These are phyloP conservation scores for Lampropteryx suffumata DNA, from an alignment of 2,888 invertebrate genomes.

Conservation along the genomic window DNA sequence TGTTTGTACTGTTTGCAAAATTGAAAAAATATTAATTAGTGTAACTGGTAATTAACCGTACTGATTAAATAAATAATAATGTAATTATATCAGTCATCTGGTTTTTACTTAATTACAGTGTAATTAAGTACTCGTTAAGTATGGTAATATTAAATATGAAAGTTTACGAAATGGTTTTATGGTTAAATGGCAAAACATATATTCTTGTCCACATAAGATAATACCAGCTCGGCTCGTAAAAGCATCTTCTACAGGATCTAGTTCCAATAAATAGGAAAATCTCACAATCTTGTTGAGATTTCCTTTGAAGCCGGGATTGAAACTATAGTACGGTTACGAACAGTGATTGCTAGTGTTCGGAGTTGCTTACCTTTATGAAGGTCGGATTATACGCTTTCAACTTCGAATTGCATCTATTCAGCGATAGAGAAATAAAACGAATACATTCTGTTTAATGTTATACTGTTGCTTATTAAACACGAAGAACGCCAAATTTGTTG, in stretches of 20 bases:
- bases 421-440: no score
- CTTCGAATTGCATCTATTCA: slow-evolving; percentile 7
- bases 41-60: no score
- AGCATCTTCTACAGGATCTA: slow-evolving; percentile 30
- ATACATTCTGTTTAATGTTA: no score
- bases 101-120: no score
- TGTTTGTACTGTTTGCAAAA: no score
- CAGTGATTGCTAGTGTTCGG: slow-evolving; percentile 27
- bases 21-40: no score
- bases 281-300: slow-evolving; percentile 37
- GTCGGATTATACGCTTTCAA: slow-evolving; percentile 31
- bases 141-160: no score
- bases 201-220: slow-evolving; percentile 13
- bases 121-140: no score
- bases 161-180: no score
- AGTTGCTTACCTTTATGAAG: slow-evolving; percentile 30
- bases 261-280: slow-evolving; percentile 39
- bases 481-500: background rate
- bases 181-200: background rate
- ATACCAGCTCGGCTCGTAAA: slow-evolving; percentile 11
- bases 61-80: no score
- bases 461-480: slow-evolving; percentile 4
- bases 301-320: slow-evolving; percentile 32
- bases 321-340: slow-evolving; percentile 20
- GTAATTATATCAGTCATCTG: no score